A percentile compares a stretch with the other conserved stretches of the same genome.
Evolutionary conservation across 2,113 vertebrate genomes (phyloP).

Genomic region (Rhizomys pruinosus): DNA sequence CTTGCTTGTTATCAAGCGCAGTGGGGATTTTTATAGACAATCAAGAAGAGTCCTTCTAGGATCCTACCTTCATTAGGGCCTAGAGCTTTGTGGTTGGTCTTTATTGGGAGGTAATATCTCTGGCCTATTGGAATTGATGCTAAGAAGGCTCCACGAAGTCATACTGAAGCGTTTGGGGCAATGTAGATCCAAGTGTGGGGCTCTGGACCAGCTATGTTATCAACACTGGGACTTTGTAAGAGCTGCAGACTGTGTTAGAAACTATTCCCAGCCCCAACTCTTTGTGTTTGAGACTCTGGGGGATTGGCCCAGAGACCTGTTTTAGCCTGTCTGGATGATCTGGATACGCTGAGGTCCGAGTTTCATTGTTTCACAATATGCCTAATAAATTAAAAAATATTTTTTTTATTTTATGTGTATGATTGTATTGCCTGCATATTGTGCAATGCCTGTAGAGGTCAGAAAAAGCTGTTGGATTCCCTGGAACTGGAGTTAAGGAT

Average conservation of each 20-base stretch:
- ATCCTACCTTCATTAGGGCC: not conserved
- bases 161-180: not conserved
- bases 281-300: not conserved
- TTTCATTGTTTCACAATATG: not conserved
- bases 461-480: too few relatives aligned
- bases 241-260: not conserved
- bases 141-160: not conserved
- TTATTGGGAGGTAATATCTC: not conserved
- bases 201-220: not conserved
- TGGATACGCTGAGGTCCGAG: not conserved
- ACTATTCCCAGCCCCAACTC: not conserved
- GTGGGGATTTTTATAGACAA: not conserved
- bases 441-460: too few relatives aligned
- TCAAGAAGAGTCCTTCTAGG: not conserved
- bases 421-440: too few relatives aligned
- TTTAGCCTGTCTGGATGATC: not conserved
- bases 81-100: not conserved
- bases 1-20: not conserved
- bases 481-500: too few relatives aligned
- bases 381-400: not conserved
- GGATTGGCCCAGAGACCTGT: not conserved
- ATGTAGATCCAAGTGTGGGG: not conserved
- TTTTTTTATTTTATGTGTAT: too few relatives aligned
- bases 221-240: not conserved
- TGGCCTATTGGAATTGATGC: not conserved